phyloP scores from a whole-genome alignment of 2,888 invertebrate genomes.

The Rhagonycha fulva region DNA sequence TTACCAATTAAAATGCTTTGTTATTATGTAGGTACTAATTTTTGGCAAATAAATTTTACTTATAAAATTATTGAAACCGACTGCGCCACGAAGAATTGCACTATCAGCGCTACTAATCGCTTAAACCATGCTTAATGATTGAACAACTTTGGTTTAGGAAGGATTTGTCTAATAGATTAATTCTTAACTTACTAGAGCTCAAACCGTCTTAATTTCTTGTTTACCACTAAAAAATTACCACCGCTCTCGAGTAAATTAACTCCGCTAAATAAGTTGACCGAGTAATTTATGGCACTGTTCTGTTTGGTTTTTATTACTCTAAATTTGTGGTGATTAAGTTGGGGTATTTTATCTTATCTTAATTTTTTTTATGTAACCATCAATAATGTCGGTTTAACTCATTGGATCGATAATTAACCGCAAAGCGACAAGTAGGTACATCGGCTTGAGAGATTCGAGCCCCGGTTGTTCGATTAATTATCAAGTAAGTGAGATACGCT shows the following conservation, averaged over 20 bases:
- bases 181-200: background rate
- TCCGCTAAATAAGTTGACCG: background rate
- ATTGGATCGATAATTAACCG: background rate
- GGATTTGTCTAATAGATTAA: background rate
- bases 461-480: too few species aligned
- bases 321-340: background rate
- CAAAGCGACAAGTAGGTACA: background rate
- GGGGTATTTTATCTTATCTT: background rate
- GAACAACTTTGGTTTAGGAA: background rate
- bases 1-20: background rate
- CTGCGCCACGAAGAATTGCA: background rate
- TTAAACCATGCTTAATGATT: background rate
- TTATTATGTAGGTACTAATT: too few species aligned
- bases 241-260: background rate
- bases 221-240: background rate
- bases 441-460: background rate
- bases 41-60: too few species aligned
- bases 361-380: background rate
- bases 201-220: background rate
- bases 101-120: background rate
- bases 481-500: too few species aligned
- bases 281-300: background rate
- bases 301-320: background rate
- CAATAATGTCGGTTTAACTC: background rate
- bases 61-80: too few species aligned